Evolutionary conservation across 2,797 vertebrate species (phyloP), one percentile per base, ranked within the genome.

Genomic region (Ispidina lecontei): DNA sequence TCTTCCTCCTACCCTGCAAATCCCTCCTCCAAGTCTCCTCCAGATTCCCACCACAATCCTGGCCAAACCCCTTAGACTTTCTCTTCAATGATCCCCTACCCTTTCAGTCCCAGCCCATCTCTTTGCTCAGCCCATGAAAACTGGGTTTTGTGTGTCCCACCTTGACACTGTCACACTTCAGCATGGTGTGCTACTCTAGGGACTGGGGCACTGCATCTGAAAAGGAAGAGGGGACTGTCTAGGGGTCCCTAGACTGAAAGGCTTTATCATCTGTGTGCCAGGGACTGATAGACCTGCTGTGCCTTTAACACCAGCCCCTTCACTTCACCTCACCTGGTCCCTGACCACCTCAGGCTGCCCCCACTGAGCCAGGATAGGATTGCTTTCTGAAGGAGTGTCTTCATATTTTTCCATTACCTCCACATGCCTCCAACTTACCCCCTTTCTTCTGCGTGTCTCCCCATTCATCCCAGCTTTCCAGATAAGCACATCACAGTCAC

Each of bases 111-210:
- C 33, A 72, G 67, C 5, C 19, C 15, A 46, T 23, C 5, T 68
- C 60, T 59, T 69, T 58, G 28, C 7, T 28, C n/a, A 77, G n/a
- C 19, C 64, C 60, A 35, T 17, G n/a, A 85, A 64, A 43, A 47
- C 0, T 19, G 9, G 26, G 14, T 9, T 29, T 59, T 52, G 41
- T 54, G 43, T 5, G 7, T 69, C 37, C 25, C 15, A 37, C 3
- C 3, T 60, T 33, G 77, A 12, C 19, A 4, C 26, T 60, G 63
- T 52, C 49, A 51, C 41, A 33, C n/a, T 20, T 22, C 18, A 51
- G 16, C 22, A 3, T 0, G 4, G 1, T n/a, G 31, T 46, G 46
- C 8, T 68, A 2, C 22, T 26, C 12, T 31, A 33, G 28, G 31
- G 4, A 21, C 15, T 44, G 77, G 51, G 7, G 11, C 7, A 41